Evolutionary conservation across 2,888 invertebrate species (phyloP).

Genomic region (Eupithecia subumbrata): DNA sequence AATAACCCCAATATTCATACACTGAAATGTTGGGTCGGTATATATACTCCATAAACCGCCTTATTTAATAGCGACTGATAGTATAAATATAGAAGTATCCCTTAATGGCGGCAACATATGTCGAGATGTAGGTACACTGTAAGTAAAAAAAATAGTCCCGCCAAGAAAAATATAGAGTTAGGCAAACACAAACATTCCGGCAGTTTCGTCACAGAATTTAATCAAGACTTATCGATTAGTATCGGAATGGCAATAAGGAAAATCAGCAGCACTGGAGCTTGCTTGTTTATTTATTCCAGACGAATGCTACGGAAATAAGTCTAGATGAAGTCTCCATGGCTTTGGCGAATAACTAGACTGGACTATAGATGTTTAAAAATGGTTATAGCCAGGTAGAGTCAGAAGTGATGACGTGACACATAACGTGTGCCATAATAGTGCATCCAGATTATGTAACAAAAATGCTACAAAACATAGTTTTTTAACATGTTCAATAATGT

Average conservation of each 20-base stretch:
- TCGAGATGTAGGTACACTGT: not conserved
- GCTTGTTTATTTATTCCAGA: conserved; percentile 76
- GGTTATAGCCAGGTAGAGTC: not conserved
- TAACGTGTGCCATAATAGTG: not conserved
- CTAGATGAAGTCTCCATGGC: conserved; percentile 63
- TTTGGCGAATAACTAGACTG: conserved; percentile 41
- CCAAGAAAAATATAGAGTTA: conserved; percentile 26
- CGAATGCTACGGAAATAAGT: conserved; percentile 73
- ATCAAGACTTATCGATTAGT: conserved; percentile 67
- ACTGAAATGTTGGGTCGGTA: not conserved
- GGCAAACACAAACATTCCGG: conserved; percentile 25
- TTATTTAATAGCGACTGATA: not conserved
- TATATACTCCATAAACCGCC: not conserved
- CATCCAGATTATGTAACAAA: too few species aligned
- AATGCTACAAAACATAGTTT: too few species aligned
- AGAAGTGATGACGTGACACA: not conserved
- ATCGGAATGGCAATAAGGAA: conserved; percentile 65
- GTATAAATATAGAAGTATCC: not conserved
- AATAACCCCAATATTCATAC: not conserved
- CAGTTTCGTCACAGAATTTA: conserved; percentile 53
- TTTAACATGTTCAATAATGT: too few species aligned
- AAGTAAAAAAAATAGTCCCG: conserved; percentile 11
- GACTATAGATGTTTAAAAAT: not conserved
- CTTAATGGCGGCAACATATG: not conserved
- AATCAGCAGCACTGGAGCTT: conserved; percentile 65